phyloP scores from a whole-genome alignment of 2,888 invertebrate species.

The Brachyptera risi region DNA sequence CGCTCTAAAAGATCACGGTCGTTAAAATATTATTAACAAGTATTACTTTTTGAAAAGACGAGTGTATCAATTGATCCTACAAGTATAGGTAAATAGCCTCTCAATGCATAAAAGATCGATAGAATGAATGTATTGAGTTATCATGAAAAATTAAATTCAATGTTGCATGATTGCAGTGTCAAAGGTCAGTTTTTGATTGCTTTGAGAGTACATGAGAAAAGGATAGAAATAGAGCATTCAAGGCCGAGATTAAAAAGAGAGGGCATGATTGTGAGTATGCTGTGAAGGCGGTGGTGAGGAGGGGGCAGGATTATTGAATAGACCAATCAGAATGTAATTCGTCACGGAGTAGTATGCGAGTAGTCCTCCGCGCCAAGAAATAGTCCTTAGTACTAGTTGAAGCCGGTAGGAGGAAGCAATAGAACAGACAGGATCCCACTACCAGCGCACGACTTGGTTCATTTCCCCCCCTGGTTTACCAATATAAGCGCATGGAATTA shows the following conservation, averaged over 20 bases:
- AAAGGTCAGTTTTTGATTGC: too few relatives aligned
- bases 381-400: neutral
- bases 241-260: too few relatives aligned
- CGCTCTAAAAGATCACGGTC: too few relatives aligned
- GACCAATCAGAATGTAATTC: conserved; percentile 59
- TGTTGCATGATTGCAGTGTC: too few relatives aligned
- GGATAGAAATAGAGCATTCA: conserved; percentile 7
- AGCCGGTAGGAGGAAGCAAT: neutral
- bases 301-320: conserved; percentile 35
- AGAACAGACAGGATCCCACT: neutral
- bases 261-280: too few relatives aligned
- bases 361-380: conserved; percentile 43
- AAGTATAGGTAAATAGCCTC: too few relatives aligned
- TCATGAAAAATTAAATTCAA: too few relatives aligned
- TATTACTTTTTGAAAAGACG: too few relatives aligned
- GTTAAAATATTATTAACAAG: too few relatives aligned
- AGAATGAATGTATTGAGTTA: too few relatives aligned
- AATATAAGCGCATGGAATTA: conserved; percentile 16
- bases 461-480: conserved; percentile 29
- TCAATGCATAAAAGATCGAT: too few relatives aligned
- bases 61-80: too few relatives aligned
- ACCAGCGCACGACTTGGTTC: conserved; percentile 15
- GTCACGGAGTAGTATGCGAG: conserved; percentile 46
- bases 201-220: conserved; percentile 9
- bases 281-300: conserved; percentile 15